Percentiles rank a stretch among this genome's conserved stretches.
These are phyloP conservation scores for Eulimnadia texana DNA, from an alignment of 1,140 invertebrate genomes.

Conservation along the genomic window DNA sequence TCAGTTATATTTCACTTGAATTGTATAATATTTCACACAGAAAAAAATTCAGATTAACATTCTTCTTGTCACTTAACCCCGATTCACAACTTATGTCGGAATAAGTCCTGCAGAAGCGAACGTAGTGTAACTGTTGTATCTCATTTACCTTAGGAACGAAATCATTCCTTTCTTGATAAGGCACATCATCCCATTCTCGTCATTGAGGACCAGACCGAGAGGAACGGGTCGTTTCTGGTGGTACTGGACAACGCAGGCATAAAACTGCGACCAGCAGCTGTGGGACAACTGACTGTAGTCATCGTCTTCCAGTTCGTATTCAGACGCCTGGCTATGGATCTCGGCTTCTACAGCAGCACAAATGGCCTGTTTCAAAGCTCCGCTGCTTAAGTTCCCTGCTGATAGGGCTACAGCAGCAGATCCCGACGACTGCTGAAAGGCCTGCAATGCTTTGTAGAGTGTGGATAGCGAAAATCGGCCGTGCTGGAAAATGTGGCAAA, in stretches of 20 bases:
- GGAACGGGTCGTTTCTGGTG: constrained; percentile 39
- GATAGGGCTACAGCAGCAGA: background rate
- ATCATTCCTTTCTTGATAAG: constrained; percentile 33
- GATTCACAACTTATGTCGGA: too few relatives aligned
- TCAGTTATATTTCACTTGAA: too few relatives aligned
- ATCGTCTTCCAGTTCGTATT: constrained; percentile 54
- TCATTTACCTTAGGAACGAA: constrained; percentile 25
- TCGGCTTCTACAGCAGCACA: constrained; percentile 53
- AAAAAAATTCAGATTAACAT: too few relatives aligned
- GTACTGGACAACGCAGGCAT: constrained; percentile 82
- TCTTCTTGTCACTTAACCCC: too few relatives aligned
- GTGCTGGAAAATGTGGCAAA: constrained; percentile 63
- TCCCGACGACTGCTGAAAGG: constrained; percentile 27
- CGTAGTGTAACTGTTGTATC: too few relatives aligned
- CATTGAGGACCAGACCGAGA: constrained; percentile 32
- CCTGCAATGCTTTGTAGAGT: constrained; percentile 56
- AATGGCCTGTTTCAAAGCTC: constrained; percentile 40
- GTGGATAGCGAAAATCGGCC: constrained; percentile 62
- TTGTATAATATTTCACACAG: too few relatives aligned
- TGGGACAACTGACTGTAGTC: constrained; percentile 57
- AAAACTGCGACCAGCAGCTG: constrained; percentile 76
- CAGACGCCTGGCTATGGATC: constrained; percentile 46
- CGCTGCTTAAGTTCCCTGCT: background rate
- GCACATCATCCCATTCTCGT: constrained; percentile 28
- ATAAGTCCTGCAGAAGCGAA: too few relatives aligned